Conservation (phyloP, 1,140 invertebrate species). For the Lethocerus indicus region DNA sequence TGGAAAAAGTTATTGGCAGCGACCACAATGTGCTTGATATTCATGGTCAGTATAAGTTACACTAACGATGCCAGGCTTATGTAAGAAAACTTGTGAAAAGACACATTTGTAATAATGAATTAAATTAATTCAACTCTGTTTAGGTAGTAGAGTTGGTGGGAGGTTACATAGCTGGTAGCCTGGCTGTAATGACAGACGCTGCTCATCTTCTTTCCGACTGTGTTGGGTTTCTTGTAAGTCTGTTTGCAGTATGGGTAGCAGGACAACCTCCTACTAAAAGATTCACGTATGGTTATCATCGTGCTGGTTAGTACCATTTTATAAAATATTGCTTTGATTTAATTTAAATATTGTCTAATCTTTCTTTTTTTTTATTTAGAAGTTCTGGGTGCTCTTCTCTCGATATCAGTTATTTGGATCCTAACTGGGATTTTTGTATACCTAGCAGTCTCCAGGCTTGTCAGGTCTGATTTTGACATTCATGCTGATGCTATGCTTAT, state of each 20-base stretch:
- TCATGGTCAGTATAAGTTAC: conserved; percentile 9
- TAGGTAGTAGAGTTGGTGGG: conserved; percentile 51
- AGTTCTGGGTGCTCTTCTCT: conserved; percentile 40
- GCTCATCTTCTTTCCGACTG: conserved; percentile 72
- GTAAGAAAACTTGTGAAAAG: background rate
- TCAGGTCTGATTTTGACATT: conserved; percentile 56
- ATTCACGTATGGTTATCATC: conserved; percentile 65
- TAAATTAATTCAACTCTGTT: conserved; percentile 10
- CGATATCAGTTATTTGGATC: conserved; percentile 60
- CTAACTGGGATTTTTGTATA: conserved; percentile 72
- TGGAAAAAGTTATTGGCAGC: conserved; percentile 13
- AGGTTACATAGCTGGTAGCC: conserved; percentile 59
- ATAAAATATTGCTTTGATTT: background rate
- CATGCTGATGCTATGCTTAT: conserved; percentile 72
- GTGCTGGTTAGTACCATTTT: conserved; percentile 38
- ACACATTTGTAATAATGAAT: background rate
- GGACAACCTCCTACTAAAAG: conserved; percentile 40
- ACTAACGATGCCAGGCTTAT: background rate
- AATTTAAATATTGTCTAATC: background rate
- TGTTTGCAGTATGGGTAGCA: conserved; percentile 55
- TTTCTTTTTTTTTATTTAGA: conserved; percentile 26
- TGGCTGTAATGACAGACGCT: conserved; percentile 70
- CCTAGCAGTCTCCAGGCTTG: conserved; percentile 55
- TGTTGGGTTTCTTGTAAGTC: conserved; percentile 59
- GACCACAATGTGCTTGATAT: conserved; percentile 13